phyloP scores from a whole-genome alignment of 2,888 invertebrate species.

The Cantharis rufa region DNA sequence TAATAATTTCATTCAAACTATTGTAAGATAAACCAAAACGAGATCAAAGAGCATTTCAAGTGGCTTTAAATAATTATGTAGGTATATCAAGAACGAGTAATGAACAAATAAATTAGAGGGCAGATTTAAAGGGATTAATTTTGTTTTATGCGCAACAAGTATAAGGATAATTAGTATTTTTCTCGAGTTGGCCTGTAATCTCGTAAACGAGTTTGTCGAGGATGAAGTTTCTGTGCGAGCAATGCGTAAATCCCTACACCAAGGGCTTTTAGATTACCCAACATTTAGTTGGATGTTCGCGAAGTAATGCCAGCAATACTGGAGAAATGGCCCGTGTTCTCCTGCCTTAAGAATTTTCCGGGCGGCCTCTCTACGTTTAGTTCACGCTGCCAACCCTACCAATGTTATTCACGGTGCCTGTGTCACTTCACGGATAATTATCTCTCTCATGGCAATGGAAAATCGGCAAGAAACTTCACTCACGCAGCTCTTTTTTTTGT shows the following conservation, averaged over 20 bases:
- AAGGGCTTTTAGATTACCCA: slow-evolving; percentile 24
- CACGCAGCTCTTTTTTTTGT: slow-evolving; percentile 9
- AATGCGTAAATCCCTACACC: slow-evolving; percentile 22
- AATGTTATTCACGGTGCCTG: slow-evolving; percentile 26
- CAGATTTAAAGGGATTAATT: slow-evolving; percentile 12
- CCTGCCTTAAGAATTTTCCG: slow-evolving; percentile 20
- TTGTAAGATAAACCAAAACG: background rate
- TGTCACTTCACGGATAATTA: slow-evolving; percentile 30
- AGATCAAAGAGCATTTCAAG: slow-evolving; percentile 19
- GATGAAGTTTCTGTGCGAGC: slow-evolving; percentile 11
- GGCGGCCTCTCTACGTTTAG: slow-evolving; percentile 19
- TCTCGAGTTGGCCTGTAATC: slow-evolving; percentile 6
- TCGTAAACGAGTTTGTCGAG: slow-evolving; percentile 1
- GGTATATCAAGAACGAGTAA: slow-evolving; percentile 8
- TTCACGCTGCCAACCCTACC: slow-evolving; percentile 17
- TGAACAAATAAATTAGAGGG: slow-evolving; percentile 13
- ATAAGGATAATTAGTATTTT: slow-evolving; percentile 11
- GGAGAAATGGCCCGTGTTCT: slow-evolving; percentile 27
- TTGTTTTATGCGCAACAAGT: slow-evolving; percentile 20
- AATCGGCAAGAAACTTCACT: slow-evolving; percentile 13
- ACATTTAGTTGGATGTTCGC: slow-evolving; percentile 26
- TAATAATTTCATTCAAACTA: background rate
- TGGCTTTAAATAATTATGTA: slow-evolving; percentile 13
- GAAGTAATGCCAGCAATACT: slow-evolving; percentile 18
- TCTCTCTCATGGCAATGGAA: slow-evolving; percentile 22